A percentile compares a stretch with the other conserved stretches of the same genome.
These are phyloP conservation scores for Eulemur mongoz DNA, from an alignment of 2,797 vertebrate genomes.

Conservation along the genomic window DNA sequence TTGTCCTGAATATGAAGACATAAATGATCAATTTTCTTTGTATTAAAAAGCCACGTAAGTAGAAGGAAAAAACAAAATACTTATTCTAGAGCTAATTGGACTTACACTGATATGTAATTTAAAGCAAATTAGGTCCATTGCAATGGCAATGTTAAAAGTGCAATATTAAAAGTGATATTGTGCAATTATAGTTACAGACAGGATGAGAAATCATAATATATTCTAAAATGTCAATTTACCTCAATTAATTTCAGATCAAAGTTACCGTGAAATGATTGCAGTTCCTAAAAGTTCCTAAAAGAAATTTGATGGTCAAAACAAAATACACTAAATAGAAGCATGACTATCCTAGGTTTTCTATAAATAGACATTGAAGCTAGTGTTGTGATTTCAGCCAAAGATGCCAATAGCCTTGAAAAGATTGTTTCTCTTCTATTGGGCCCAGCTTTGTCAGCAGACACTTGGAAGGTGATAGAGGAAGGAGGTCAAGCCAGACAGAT, in stretches of 20 bases:
- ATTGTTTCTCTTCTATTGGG: background rate
- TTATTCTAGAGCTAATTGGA: background rate
- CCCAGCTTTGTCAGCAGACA: background rate
- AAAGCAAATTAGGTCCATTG: background rate
- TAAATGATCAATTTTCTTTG: background rate
- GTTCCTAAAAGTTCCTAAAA: background rate
- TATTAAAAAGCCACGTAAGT: background rate
- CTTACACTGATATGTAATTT: background rate
- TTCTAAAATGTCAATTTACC: background rate
- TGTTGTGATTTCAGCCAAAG: conserved; percentile 24
- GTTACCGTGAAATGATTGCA: background rate
- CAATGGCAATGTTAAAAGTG: background rate
- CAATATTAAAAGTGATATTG: background rate
- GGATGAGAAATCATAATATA: background rate
- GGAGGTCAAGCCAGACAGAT: background rate
- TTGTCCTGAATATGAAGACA: background rate
- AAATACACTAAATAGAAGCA: background rate
- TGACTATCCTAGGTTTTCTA: background rate
- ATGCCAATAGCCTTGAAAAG: background rate
- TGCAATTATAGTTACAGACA: background rate
- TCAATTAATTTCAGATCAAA: conserved; percentile 15
- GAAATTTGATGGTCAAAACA: background rate
- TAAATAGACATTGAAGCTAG: background rate
- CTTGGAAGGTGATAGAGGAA: background rate
- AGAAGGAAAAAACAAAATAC: background rate